Evolutionary conservation across 2,113 vertebrate species (phyloP), one percentile per base, ranked within the genome.

Genomic region (Rhineura floridana): DNA sequence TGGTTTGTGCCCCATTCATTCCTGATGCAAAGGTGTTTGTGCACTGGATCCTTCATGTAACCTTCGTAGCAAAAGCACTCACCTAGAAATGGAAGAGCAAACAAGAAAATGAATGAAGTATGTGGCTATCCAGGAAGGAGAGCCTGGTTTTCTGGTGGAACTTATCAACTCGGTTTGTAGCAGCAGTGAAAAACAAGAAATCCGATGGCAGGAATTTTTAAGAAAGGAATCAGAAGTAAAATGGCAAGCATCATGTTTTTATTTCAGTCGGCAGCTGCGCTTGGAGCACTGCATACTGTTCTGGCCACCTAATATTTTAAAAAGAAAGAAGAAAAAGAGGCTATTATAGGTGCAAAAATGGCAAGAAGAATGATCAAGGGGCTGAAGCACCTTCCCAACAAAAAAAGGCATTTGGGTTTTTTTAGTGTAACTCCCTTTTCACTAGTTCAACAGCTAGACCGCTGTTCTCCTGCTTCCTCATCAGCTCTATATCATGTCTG

Each of bases 1-100:
- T 99, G 99, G 96, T 99, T 99, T 0, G 98, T 98, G 30, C 98
- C 99, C 99, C 99, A 99, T 93, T 99, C 98, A 0, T 99, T 99
- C 82, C 99, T 98, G 95, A 99, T 99, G 96, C 99, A 99, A 85
- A 99, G 98, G 77, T 99, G 98, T 92, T 99, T 99, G 91, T 99
- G 99, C 33, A 99, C 98, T 0, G 99, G 98, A 90, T 99, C 99
- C 95, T 98, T 99, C 98, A 99, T 99, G 93, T 99, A 99, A 44
- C 99, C 98, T 84, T 99, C 98, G 0, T 99, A 98, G 96, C 99
- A 99, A 87, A 98, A 97, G 87, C 99, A 99, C 76, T 99, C 98
- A 86, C 99, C 99, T 99, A 89, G 2, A 86, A 93, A 93, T 86
- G 78, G 87, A 42, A 88, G 25, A 13, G 52, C 48, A 55, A 59